Percentiles rank a stretch among this genome's conserved stretches.
Conservation (phyloP, 2,888 invertebrate genomes). For the Gisinianus flammeolus region DNA sequence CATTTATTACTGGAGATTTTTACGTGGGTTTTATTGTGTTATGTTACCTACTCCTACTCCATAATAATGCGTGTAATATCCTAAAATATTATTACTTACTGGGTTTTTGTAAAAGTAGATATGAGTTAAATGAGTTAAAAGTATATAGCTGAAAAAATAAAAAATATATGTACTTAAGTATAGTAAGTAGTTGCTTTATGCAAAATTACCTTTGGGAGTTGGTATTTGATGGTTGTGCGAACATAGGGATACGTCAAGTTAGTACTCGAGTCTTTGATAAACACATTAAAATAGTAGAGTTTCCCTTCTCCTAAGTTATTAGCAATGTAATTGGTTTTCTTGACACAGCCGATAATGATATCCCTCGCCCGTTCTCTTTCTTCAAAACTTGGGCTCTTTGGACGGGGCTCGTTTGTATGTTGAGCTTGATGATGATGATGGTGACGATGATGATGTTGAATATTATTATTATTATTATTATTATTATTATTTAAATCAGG, state of each 20-base stretch:
- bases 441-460: not conserved
- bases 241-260: conserved; percentile 66
- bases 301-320: conserved; percentile 63
- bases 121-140: too few species aligned
- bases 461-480: not conserved
- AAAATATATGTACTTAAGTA: not conserved
- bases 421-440: not conserved
- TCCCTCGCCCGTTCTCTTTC: conserved; percentile 53
- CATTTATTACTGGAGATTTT: too few species aligned
- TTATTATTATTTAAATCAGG: not conserved
- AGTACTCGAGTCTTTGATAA: conserved; percentile 65
- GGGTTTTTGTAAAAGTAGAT: too few species aligned
- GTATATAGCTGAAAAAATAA: too few species aligned
- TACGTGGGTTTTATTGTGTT: too few species aligned
- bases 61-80: too few species aligned
- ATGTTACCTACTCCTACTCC: too few species aligned
- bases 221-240: conserved; percentile 62
- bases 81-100: too few species aligned
- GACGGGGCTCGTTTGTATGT: not conserved
- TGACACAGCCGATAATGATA: conserved; percentile 64
- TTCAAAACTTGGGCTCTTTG: conserved; percentile 3
- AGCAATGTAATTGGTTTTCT: conserved; percentile 65
- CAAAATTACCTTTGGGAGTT: conserved; percentile 55
- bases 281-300: conserved; percentile 67
- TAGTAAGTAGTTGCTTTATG: too few species aligned